Percentiles rank a stretch among this genome's conserved stretches.
phyloP scores from a whole-genome alignment of 1,140 invertebrate species.

The Grapholita molesta region DNA sequence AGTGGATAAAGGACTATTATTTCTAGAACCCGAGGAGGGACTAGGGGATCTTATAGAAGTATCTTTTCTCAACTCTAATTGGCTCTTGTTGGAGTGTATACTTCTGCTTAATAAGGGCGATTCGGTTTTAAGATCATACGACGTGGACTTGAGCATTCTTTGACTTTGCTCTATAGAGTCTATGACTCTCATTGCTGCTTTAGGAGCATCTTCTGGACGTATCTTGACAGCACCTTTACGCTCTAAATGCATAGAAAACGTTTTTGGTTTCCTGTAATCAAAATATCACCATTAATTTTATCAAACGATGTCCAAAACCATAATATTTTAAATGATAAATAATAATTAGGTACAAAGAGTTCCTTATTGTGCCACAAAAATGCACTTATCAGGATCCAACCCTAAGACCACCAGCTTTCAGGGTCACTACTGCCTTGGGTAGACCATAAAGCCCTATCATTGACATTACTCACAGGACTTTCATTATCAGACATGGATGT shows the following conservation, averaged over 20 bases:
- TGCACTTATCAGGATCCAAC: too few species aligned
- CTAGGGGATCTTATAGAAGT: slow-evolving; percentile 63
- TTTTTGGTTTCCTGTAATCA: slow-evolving; percentile 47
- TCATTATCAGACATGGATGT: too few species aligned
- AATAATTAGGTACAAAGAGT: too few species aligned
- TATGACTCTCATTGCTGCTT: slow-evolving; percentile 67
- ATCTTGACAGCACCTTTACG: slow-evolving; percentile 71
- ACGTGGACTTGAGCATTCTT: slow-evolving; percentile 71
- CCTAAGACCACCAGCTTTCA: too few species aligned
- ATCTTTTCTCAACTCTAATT: slow-evolving; percentile 67
- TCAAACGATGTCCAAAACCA: too few species aligned
- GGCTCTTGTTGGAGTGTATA: slow-evolving; percentile 59
- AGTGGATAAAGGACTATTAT: slow-evolving; percentile 72
- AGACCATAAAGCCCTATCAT: too few species aligned
- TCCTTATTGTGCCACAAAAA: too few species aligned
- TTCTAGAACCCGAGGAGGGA: slow-evolving; percentile 72
- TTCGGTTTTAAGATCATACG: slow-evolving; percentile 70
- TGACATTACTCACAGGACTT: too few species aligned
- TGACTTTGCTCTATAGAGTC: slow-evolving; percentile 73
- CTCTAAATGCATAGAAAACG: slow-evolving; percentile 59
- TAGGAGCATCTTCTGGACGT: slow-evolving; percentile 68
- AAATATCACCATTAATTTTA: too few species aligned
- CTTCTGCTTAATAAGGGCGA: slow-evolving; percentile 57
- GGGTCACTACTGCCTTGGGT: too few species aligned
- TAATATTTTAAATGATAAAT: too few species aligned